A percentile compares a stretch with the other conserved stretches of the same genome.
Evolutionary conservation across 2,113 vertebrate species (phyloP).

Genomic region (Triplophysa siluroides): DNA sequence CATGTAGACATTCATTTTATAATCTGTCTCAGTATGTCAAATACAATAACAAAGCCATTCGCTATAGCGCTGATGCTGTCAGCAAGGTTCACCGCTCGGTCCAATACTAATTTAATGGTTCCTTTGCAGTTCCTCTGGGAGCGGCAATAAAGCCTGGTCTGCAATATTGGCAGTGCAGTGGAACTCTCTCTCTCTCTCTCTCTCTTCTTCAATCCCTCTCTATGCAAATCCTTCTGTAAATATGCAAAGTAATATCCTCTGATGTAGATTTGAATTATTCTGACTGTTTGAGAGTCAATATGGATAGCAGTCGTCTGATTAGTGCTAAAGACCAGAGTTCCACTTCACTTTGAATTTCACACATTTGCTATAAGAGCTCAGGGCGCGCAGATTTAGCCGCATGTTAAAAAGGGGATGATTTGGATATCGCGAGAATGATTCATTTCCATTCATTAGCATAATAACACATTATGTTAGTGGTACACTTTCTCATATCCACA

Average conservation of each 20-base stretch:
- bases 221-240: constrained; percentile 53
- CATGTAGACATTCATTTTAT: constrained; percentile 48
- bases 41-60: constrained; percentile 51
- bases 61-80: constrained; percentile 52
- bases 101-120: constrained; percentile 61
- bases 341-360: constrained; percentile 49
- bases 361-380: constrained; percentile 24
- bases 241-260: constrained; percentile 53
- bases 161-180: constrained; percentile 45
- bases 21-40: constrained; percentile 57
- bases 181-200: background rate
- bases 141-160: constrained; percentile 51
- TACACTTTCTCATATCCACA: constrained; percentile 42
- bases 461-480: constrained; percentile 48
- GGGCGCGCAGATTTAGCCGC: constrained; percentile 27
- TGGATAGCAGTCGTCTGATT: constrained; percentile 49
- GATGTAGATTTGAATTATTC: constrained; percentile 54
- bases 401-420: constrained; percentile 47
- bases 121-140: constrained; percentile 49
- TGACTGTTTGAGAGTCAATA: constrained; percentile 53
- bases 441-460: constrained; percentile 50
- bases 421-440: constrained; percentile 38
- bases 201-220: constrained; percentile 5
- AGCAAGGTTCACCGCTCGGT: constrained; percentile 49
- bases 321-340: constrained; percentile 40